phyloP scores from a whole-genome alignment of 2,113 vertebrate species.

The Tylochromis polylepis region DNA sequence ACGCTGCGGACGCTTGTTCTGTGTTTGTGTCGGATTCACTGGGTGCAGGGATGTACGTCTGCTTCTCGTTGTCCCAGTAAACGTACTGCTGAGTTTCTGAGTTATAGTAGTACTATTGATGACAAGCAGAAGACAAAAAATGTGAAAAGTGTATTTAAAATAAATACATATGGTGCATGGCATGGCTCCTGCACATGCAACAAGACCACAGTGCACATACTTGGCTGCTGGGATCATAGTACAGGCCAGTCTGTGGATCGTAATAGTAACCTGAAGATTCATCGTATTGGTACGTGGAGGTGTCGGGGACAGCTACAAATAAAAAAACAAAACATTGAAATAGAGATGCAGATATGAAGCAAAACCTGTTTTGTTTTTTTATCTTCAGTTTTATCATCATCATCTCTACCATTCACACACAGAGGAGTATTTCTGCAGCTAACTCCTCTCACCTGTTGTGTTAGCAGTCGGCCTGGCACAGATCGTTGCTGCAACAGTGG shows the following conservation, averaged over 20 bases:
- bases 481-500: neutral
- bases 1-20: neutral
- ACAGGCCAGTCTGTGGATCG: constrained; percentile 85
- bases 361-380: neutral
- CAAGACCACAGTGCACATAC: constrained; percentile 61
- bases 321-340: neutral
- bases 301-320: constrained; percentile 80
- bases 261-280: constrained; percentile 94
- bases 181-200: neutral
- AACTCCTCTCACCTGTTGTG: constrained; percentile 2
- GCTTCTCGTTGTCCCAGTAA: constrained; percentile 92
- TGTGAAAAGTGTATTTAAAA: neutral
- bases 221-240: constrained; percentile 91
- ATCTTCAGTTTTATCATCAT: neutral
- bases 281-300: constrained; percentile 89
- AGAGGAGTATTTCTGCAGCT: neutral
- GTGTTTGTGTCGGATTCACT: constrained; percentile 60
- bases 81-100: constrained; percentile 91
- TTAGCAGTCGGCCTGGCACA: neutral
- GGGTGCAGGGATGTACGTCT: constrained; percentile 81
- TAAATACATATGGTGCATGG: neutral
- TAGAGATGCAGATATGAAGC: neutral
- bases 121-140: constrained; percentile 62
- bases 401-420: neutral
- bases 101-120: constrained; percentile 90